Conservation (phyloP, 2,888 invertebrate genomes). For the Eupeodes luniger region DNA sequence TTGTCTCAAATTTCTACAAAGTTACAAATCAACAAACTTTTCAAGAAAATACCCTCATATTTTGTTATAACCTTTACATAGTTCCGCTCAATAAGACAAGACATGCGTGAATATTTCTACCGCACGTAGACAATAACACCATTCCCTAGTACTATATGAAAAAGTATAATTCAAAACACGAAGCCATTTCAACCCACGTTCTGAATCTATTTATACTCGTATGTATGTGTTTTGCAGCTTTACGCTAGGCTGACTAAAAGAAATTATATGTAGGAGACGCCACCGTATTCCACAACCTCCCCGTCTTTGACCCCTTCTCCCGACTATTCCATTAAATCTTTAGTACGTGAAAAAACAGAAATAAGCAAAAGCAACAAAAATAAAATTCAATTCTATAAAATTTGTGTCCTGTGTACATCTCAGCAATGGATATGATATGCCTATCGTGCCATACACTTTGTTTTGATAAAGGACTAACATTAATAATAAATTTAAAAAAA, state of each 20-base stretch:
- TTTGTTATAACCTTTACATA: conserved; percentile 4
- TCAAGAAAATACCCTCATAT: not conserved
- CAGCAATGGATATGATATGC: not conserved
- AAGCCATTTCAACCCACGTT: conserved; percentile 20
- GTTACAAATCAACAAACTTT: not conserved
- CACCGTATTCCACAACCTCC: not conserved
- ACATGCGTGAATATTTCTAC: conserved; percentile 30
- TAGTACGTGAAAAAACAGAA: conserved; percentile 20
- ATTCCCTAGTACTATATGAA: not conserved
- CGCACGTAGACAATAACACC: conserved; percentile 24
- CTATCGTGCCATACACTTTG: conserved; percentile 5
- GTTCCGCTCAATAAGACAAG: conserved; percentile 24
- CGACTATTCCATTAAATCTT: conserved; percentile 21
- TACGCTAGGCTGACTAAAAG: conserved; percentile 26
- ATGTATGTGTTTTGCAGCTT: conserved; percentile 26
- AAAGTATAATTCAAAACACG: conserved; percentile 21
- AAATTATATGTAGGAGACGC: conserved; percentile 1
- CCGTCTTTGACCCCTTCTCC: too few relatives aligned
- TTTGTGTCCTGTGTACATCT: not conserved
- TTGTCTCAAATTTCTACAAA: not conserved
- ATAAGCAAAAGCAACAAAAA: not conserved
- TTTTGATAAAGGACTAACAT: conserved; percentile 38
- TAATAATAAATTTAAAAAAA: conserved; percentile 53
- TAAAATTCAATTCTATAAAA: conserved; percentile 11
- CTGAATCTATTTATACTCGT: conserved; percentile 32